Base-by-base conservation (phyloP, 2,113 vertebrate genomes). In the Orthonyx spaldingii region DNA sequence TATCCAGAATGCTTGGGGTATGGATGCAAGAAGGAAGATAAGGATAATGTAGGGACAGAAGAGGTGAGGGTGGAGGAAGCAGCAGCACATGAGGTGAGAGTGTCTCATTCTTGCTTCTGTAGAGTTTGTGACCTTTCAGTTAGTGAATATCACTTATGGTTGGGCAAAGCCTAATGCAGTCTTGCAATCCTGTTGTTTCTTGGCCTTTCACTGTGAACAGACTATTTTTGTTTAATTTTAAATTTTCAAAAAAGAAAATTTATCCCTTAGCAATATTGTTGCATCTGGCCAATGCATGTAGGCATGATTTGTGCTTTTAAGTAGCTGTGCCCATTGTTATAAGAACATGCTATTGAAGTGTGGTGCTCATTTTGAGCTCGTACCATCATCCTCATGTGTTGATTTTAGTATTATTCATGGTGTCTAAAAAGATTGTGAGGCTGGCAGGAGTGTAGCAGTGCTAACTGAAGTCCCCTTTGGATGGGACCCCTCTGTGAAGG, bases 311-410 rank as follows among this genome's bases (percentile, higher is more conserved):
- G 21, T 70, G 42, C 68, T 91, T 80, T 7, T 24, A 69, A 87
- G 60, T 37, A 79, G 42, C 39, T 53, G 18, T 79, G 61, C 52
- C 50, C 39, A 10, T 72, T 78, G 44, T 76, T 93, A 52, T 11
- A 9, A 83, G 78, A 72, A 53, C 24, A 13, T 4, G 8, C 28
- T 69, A 8, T 37, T 47, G 39, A 74, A 87, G 61, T 16, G n/a
- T 69, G 81, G 24, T 59, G 75, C 79, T 94, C 52, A 9, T 77
- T 91, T 92, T 77, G 30, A 88, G 47, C 50, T 84, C 56, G 49
- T 78, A 55, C 35, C 30, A 13, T 55, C 69, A 39, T 41, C 42
- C 56, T 88, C 21, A 39, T 33, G 26, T 59, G 7, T 39, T 78
- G 26, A 44, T 78, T 37, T 22, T 61, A 32, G 50, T 3, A 6